Base-by-base conservation (phyloP, 2,797 vertebrate genomes). In the Cirrhinus molitorella region DNA sequence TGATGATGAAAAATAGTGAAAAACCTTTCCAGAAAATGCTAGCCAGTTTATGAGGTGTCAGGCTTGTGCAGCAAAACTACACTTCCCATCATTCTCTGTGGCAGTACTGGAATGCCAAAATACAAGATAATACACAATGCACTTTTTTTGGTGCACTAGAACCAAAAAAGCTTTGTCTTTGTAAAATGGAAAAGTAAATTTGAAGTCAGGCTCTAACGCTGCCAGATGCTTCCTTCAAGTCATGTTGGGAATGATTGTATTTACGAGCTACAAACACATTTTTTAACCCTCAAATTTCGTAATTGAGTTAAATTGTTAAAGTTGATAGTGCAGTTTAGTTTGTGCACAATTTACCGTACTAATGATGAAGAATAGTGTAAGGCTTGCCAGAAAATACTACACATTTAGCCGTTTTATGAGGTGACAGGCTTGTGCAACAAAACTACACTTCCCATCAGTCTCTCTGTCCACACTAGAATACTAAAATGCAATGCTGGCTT, bases 401-500 rank as follows among this genome's bases (percentile, higher is more conserved):
- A n/a, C 70, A 73, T 49, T 72, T 11, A 13, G 55, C 6, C 1
- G 6, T 8, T n/a, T 51, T 12, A 19, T 28, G n/a, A 45, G 17
- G 74, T 0, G 5, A 37, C 19, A 51, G 34, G 34, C 16, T 74
- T 23, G 28, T 55, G 6, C 31, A 37, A 40, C 34, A 57, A 31
- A 71, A 61, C 79, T 49, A 61, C 67, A 81, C 10, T 45, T 71
- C 51, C 51, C 19, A 45, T 71, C 67, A 80, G 59, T 80, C 53
- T 81, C 2, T 47, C 4, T 47, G 25, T 53, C 53, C 34, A 13
- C 4, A 72, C 17, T 28, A 5, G 16, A 28, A 28, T 19, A 9
- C 8, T 34, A 55, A 34, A 55, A 74, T n/a, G 19, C 47, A 31
- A 61, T 61, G 57, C 7, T 61, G 59, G 59, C 14, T 63, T 63